Conservation (phyloP, 2,113 vertebrate species). For the Colaptes auratus region DNA sequence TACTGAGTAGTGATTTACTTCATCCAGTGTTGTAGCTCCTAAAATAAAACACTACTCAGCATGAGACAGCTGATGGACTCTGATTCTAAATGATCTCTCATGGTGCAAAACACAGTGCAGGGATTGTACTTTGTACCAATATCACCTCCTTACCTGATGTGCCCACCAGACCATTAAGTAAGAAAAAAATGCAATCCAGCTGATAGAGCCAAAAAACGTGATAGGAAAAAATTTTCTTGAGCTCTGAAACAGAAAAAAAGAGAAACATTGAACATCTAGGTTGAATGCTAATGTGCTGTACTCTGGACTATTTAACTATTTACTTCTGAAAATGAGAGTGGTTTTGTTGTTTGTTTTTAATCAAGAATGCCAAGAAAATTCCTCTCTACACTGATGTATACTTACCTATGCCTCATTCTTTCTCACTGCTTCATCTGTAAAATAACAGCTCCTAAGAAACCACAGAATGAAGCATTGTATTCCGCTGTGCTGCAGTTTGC, state of each 20-base stretch:
- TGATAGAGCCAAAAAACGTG: constrained; percentile 91
- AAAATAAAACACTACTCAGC: background rate
- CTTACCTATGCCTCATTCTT: background rate
- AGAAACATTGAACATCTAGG: background rate
- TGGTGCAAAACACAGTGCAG: background rate
- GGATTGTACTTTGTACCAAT: background rate
- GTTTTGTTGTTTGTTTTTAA: background rate
- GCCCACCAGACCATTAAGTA: constrained; percentile 99
- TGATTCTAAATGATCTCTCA: background rate
- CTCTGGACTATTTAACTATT: background rate
- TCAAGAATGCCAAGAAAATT: background rate
- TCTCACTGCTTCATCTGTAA: background rate
- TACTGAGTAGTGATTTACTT: background rate
- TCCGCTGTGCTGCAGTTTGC: background rate
- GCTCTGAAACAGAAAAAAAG: constrained; percentile 77
- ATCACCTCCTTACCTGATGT: constrained; percentile 87
- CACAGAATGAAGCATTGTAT: background rate
- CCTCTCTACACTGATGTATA: background rate
- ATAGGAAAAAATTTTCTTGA: constrained; percentile 88
- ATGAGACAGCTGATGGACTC: background rate
- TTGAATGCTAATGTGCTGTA: background rate
- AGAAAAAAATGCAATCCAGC: constrained; percentile 94
- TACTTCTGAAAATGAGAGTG: background rate
- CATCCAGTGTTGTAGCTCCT: background rate
- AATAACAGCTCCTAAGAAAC: background rate